A percentile compares a stretch with the other conserved stretches of the same genome.
Evolutionary conservation across 2,113 vertebrate species (phyloP).

Genomic region (Pogonocichla stellata): DNA sequence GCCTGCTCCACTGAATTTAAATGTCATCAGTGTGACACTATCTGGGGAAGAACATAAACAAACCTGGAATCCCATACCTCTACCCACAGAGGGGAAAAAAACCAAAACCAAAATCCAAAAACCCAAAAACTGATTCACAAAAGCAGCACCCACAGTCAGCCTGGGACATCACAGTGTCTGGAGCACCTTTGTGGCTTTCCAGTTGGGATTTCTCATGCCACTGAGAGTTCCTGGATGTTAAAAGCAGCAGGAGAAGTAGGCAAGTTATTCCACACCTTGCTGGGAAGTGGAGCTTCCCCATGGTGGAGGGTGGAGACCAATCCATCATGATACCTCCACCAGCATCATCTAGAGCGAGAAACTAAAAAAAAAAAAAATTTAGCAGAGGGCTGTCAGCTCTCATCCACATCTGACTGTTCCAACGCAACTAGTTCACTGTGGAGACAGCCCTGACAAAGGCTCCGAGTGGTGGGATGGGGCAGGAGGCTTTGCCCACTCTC

Average conservation of each 20-base stretch:
- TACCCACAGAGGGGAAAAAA: not conserved
- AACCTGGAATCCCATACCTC: not conserved
- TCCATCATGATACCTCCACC: not conserved
- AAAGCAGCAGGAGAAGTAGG: not conserved
- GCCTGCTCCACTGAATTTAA: slow-evolving; percentile 29
- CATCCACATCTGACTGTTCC: not conserved
- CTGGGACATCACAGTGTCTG: fast-evolving
- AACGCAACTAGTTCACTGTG: fast-evolving
- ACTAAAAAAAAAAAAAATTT: not conserved
- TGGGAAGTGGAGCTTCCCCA: not conserved
- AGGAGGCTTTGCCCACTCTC: not conserved
- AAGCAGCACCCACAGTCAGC: not conserved
- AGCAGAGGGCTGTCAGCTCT: not conserved
- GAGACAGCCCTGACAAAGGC: fast-evolving
- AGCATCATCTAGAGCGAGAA: not conserved
- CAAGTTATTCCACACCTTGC: not conserved
- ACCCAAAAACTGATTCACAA: not conserved
- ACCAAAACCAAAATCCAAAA: not conserved
- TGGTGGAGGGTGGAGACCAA: not conserved
- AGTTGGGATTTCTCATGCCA: not conserved
- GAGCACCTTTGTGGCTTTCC: not conserved
- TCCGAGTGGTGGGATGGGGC: not conserved
- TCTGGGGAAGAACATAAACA: not conserved
- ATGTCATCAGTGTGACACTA: slow-evolving; percentile 4
- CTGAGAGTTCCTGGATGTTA: not conserved